phyloP scores from a whole-genome alignment of 1,140 invertebrate species.

The Zaprionus lachaisei region DNA sequence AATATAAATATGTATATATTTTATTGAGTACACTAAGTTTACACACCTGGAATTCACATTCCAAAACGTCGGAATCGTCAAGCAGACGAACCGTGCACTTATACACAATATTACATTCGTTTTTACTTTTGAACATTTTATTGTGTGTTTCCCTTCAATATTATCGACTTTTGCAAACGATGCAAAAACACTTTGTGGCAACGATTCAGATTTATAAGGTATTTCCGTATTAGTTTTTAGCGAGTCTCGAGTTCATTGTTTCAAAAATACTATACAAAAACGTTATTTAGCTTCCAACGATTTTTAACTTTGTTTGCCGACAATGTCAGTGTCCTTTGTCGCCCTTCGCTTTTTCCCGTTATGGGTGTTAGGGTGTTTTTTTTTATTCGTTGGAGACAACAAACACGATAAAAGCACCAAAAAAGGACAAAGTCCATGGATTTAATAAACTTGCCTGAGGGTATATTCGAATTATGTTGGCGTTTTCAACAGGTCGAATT shows the following conservation, averaged over 20 bases:
- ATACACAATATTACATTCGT: constrained; percentile 94
- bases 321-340: constrained; percentile 72
- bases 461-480: background rate
- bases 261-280: constrained; percentile 24
- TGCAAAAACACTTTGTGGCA: constrained; percentile 19
- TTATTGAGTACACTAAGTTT: too few species aligned
- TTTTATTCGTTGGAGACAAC: constrained; percentile 36
- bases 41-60: constrained; percentile 97
- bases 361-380: constrained; percentile 58
- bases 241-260: constrained; percentile 25
- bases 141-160: constrained; percentile 18
- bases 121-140: constrained; percentile 88
- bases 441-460: background rate
- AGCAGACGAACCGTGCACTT: constrained; percentile 97
- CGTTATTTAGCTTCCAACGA: constrained; percentile 33
- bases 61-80: constrained; percentile 97
- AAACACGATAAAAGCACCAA: constrained; percentile 49
- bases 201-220: constrained; percentile 2
- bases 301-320: constrained; percentile 56
- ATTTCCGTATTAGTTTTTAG: constrained; percentile 7
- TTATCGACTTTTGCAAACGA: constrained; percentile 47
- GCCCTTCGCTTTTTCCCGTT: constrained; percentile 65
- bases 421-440: constrained; percentile 30
- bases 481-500: background rate
- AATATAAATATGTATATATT: background rate